Evolutionary conservation across 1,140 invertebrate species (phyloP), one percentile per base, ranked within the genome.

Genomic region (Drosophila persimilis): DNA sequence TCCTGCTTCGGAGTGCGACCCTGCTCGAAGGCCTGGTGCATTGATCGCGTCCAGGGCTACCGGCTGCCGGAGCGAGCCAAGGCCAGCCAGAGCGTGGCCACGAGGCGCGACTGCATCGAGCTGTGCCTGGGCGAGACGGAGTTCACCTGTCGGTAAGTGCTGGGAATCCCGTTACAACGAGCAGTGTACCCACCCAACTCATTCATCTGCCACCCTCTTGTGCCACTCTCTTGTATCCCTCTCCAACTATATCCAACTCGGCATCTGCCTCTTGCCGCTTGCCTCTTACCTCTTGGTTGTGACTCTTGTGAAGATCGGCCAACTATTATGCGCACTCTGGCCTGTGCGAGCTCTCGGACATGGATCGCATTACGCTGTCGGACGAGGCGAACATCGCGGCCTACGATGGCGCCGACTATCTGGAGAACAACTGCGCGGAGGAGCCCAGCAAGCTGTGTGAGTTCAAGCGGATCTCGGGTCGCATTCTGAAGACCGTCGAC

Each of bases 401-500:
- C 9, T 94, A 95, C 51, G 94, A 95, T 90, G 95, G 95, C 90
- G 93, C 91, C 73, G 97, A 97, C 85, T 97, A 97, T 91, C 93
- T 97, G 89, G 97, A 98, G 88, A 97, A 97, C 90, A 97, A 97
- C 91, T 98, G 97, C 91, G 96, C 97, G 8, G 95, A 97, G 73
- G 96, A 97, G 89, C 96, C 97, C 1, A 96, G 96, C 20, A 97
- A 97, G 91, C 92, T 98, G 44, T 98, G 97, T 92, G 97, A 98
- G 91, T 98, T 98, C 92, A 97, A 97, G 91, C 96, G 97, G 80
- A 93, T 98, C 80, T 94, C 94, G 46, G 97, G 97, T 8, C 94
- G 96, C 71, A 98, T 98, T 77, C 92, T 98, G 56, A 98, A 98
- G 92, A 98, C 97, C 0, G 97, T 98, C 7, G 97, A 98, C 86